Percentiles rank a stretch among this genome's conserved stretches.
These are phyloP conservation scores for Potamilus streckersoni DNA, from an alignment of 1,140 invertebrate genomes.

Conservation along the genomic window DNA sequence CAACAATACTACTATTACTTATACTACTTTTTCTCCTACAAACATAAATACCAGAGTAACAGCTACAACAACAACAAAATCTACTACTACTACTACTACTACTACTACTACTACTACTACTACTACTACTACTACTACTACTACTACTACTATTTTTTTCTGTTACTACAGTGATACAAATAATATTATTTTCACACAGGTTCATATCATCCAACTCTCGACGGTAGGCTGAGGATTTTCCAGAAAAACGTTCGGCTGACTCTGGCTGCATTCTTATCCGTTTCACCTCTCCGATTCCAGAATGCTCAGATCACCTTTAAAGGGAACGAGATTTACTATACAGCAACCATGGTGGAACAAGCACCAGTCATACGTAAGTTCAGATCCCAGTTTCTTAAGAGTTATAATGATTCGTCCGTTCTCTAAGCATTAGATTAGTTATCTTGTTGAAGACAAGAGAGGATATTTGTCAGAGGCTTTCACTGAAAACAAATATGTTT, in stretches of 20 bases:
- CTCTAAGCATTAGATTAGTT: too few species aligned
- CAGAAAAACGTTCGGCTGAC: constrained; percentile 22
- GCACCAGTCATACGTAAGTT: constrained; percentile 23
- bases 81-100: background rate
- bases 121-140: too few species aligned
- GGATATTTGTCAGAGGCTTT: too few species aligned
- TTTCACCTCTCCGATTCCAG: constrained; percentile 22
- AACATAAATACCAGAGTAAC: background rate
- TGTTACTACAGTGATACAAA: background rate
- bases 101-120: too few species aligned
- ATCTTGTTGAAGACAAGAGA: too few species aligned
- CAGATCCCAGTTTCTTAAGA: too few species aligned
- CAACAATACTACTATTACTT: background rate
- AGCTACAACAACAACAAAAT: background rate
- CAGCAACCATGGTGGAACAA: constrained; percentile 31
- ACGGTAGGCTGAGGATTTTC: constrained; percentile 20
- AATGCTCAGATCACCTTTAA: constrained; percentile 23
- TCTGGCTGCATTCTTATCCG: constrained; percentile 6
- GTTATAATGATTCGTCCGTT: too few species aligned
- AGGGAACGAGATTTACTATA: constrained; percentile 23
- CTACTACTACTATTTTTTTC: background rate
- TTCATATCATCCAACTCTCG: constrained; percentile 21
- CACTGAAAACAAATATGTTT: too few species aligned
- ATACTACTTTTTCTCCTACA: background rate
- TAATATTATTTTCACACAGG: constrained; percentile 4